Base-by-base conservation (phyloP, 1,140 invertebrate species). In the Ceratosolen fusciceps region DNA sequence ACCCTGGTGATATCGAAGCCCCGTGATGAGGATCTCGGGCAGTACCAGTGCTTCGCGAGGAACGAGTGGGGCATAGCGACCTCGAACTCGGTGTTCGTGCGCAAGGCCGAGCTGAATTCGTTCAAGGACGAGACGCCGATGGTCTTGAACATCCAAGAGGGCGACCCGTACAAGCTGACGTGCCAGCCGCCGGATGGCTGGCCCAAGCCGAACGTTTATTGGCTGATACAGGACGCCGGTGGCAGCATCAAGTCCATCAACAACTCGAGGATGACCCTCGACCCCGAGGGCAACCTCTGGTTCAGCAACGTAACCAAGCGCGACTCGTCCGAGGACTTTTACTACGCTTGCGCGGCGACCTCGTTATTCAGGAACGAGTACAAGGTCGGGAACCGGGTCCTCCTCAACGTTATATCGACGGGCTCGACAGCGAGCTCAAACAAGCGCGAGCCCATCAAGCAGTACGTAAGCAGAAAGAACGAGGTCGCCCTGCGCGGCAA, bases 1-100 rank as follows among this genome's bases (percentile, higher is more conserved):
- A 98, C 97, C 0, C 90, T 99, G 16, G 95, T 98, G 8, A 96
- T 99, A 74, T 95, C 96, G 52, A 93, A 93, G 81, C 97, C 98
- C 0, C 92, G 94, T 74, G 95, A 98, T 84, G 97, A 98, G 86
- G 98, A 99, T 90, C 91, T 98, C 39, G 97, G 98, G 43, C 95
- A 98, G 83, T 99, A 99, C 90, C 98, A 99, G 87, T 99, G 98
- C 90, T 97, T 98, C 88, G 98, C 98, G 0, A 93, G 94, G 83
- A 99, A 99, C 87, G 95, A 96, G 84, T 97, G 97, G 92, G 98
- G 98, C 62, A 96, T 93, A 5, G 97, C 97, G 19, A 97, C 97
- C 0, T 98, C 97, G 0, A 98, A 98, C 88, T 96, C 96, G 0
- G 97, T 99, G 14, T 97, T 97, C 85, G 95, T 99, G 19, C 92